Evolutionary conservation across 2,888 invertebrate species (phyloP).

Genomic region (Apomyelois bistriatella): DNA sequence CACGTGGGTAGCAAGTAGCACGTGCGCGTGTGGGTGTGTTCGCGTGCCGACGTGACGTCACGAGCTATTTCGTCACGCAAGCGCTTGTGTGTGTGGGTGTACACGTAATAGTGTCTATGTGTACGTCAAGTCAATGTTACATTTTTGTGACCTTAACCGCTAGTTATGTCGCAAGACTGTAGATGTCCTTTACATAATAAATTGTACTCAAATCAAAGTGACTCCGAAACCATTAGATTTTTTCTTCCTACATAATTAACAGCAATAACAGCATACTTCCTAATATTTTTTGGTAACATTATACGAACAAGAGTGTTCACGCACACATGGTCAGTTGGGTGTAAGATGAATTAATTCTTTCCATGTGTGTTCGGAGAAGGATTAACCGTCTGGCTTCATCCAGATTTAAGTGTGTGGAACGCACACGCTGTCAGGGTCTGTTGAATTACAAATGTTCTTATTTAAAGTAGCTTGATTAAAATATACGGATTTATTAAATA

Average conservation of each 20-base stretch:
- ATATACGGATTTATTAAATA: not conserved
- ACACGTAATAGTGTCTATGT: slow-evolving; percentile 37
- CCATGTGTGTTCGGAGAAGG: slow-evolving; percentile 9
- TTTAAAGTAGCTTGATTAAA: not conserved
- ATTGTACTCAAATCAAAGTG: slow-evolving; percentile 6
- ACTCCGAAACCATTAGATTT: not conserved
- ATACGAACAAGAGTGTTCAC: not conserved
- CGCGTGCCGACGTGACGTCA: slow-evolving; percentile 74
- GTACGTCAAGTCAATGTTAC: slow-evolving; percentile 69
- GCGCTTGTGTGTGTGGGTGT: slow-evolving; percentile 38
- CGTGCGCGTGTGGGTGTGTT: slow-evolving; percentile 72
- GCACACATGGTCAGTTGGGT: slow-evolving; percentile 3
- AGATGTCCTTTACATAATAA: slow-evolving; percentile 51
- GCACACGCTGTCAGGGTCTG: not conserved
- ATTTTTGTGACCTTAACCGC: slow-evolving; percentile 79
- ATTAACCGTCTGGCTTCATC: slow-evolving; percentile 2
- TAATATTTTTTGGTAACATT: not conserved
- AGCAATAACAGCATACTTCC: not conserved
- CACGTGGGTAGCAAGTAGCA: slow-evolving; percentile 49
- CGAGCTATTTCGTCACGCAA: slow-evolving; percentile 51
- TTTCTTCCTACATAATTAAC: not conserved
- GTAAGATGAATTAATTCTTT: slow-evolving; percentile 12
- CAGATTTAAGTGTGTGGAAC: not conserved
- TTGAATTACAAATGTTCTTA: not conserved
- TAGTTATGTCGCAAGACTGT: slow-evolving; percentile 44